Conservation (phyloP, 2,113 vertebrate genomes). For the Tympanuchus pallidicinctus region DNA sequence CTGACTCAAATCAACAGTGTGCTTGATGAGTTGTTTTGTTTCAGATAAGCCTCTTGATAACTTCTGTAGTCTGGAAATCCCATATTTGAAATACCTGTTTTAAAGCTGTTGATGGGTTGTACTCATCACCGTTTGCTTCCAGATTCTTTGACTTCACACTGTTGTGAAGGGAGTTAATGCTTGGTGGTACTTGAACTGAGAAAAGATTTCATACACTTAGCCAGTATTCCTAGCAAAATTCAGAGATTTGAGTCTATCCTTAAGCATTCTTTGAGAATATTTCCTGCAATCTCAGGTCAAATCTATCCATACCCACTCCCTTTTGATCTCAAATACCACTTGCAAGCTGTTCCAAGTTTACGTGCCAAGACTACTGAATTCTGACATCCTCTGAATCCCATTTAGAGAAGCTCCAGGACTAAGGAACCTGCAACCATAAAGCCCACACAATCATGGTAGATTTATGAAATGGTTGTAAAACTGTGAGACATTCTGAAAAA, state of each 20-base stretch:
- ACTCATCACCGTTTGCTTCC: not conserved
- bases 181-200: not conserved
- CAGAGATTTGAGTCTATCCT: not conserved
- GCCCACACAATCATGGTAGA: not conserved
- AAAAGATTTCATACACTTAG: not conserved
- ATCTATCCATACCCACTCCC: not conserved
- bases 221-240: not conserved
- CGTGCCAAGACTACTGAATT: not conserved
- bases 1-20: not conserved
- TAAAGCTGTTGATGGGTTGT: not conserved
- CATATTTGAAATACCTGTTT: not conserved
- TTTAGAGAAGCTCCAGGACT: not conserved
- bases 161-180: fast-evolving
- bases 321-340: not conserved
- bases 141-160: not conserved
- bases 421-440: not conserved
- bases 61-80: not conserved
- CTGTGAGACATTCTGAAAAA: not conserved
- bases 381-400: not conserved
- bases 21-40: not conserved
- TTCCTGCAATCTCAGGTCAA: not conserved
- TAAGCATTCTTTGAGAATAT: not conserved
- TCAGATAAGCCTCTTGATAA: not conserved
- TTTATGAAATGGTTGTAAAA: not conserved
- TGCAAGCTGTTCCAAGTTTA: not conserved